Evolutionary conservation across 2,113 vertebrate genomes (phyloP), one percentile per base, ranked within the genome.

Genomic region (Falco punctatus): DNA sequence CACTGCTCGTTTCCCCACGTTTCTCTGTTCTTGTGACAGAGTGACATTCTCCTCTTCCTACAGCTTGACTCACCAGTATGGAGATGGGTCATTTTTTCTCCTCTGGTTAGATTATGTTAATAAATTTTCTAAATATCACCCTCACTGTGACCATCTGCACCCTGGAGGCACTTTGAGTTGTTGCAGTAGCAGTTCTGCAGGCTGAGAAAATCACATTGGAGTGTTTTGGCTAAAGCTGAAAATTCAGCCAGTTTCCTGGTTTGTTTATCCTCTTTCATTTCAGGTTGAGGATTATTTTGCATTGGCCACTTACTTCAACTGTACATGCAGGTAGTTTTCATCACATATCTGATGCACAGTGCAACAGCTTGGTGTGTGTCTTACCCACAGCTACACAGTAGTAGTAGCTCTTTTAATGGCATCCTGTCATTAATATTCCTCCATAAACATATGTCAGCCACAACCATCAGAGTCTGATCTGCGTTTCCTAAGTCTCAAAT

Each of bases 71-170:
- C 49, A 69, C 57, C 21, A 40, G 13, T 65, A 44, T 75, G 54
- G 54, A 92, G 79, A 86, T 59, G 52, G 73, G 58, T 92, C 15
- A 44, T 40, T 87, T 83, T 85, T 72, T 13, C 54, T 85, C 58
- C 79, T 90, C 79, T 82, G 78, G 74, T 40, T 75, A 75, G 28
- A 75, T 90, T 79, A 82, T 87, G 70, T 38, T 85, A 93, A 90
- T 67, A 74, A 18, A 22, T 67, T 79, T 87, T 85, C 79, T 69
- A 26, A 87, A 49, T 17, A 27, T 15, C 18, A 33, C 62, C 32
- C 69, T 94, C 7, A 22, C 57, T 78, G 69, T 86, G 64, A 58
- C 77, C 90, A 75, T 92, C 70, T 88, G 66, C 58, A 82, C 81
- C 62, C 82, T 80, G 62, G 19, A 82, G 78, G 30, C 44, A n/a